Evolutionary conservation across 1,140 invertebrate genomes (phyloP), one percentile per base, ranked within the genome.

Genomic region (Chrysoperla carnea): DNA sequence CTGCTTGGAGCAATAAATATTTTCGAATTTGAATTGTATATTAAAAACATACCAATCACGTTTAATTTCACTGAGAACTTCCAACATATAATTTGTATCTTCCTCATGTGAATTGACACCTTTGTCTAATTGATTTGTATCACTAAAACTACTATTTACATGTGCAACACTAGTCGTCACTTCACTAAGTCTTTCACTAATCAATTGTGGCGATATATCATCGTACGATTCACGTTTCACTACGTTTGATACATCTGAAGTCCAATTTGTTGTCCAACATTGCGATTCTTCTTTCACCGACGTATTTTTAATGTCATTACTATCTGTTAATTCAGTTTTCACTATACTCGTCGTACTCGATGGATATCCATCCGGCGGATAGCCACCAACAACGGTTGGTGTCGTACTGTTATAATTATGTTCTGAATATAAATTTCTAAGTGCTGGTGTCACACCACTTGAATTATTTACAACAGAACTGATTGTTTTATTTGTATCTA

Each of bases 61-160:
- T 0, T 56, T 46, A 39, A 60, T 59, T 48, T 60, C 58, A 33
- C 52, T 50, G 27, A 61, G 44, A 44, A 61, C 37, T 38, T 61
- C 60, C 38, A 39, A 13, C 23, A 59, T 59, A 43, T 45, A 51
- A 7, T 43, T 37, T 11, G n/a, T 23, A 33, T 36, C 44, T n/a
- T 36, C 45, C 40, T 31, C 29, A 9, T 37, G 31, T 27, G n/a
- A 27, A 39, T 39, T 23, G 9, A 6, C 23, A 37, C 17, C 11
- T 39, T 31, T 37, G n/a, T 37, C 36, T 15, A 33, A 37, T 38
- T 36, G 40, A 38, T 47, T 38, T 41, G 27, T 29, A 9, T 11
- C 38, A 15, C 6, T 6, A 27, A 31, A 23, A 41, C 29, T 27
- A 33, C 23, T 28, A 41, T 28, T 41, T 29, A 12, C 12, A 39